A percentile compares a stretch with the other conserved stretches of the same genome.
phyloP scores from a whole-genome alignment of 2,797 vertebrate genomes.

The Champsocephalus esox region DNA sequence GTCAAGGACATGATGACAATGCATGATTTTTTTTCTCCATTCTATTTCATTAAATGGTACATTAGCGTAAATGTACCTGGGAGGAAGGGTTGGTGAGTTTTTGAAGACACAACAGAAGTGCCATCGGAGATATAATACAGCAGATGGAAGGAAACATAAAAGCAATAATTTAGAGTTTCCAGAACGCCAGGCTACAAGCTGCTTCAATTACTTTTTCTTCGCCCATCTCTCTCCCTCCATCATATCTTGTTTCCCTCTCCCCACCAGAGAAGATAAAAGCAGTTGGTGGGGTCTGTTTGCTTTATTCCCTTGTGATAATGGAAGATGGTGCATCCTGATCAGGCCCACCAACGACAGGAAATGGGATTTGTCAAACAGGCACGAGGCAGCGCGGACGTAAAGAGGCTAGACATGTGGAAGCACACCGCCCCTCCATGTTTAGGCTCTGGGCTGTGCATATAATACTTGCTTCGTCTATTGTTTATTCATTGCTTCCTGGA shows the following conservation, averaged over 20 bases:
- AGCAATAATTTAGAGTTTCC: constrained; percentile 78
- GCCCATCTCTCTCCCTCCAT: constrained; percentile 31
- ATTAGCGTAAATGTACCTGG: constrained; percentile 74
- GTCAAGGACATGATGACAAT: constrained; percentile 70
- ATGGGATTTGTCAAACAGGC: constrained; percentile 66
- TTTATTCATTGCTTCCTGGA: constrained; percentile 64
- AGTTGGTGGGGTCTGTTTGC: constrained; percentile 48
- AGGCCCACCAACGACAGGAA: constrained; percentile 52
- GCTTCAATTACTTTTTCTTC: constrained; percentile 70
- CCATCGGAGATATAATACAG: constrained; percentile 50
- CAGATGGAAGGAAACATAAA: constrained; percentile 74
- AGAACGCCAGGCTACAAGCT: constrained; percentile 74
- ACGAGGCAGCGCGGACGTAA: constrained; percentile 22
- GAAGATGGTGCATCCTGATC: constrained; percentile 55
- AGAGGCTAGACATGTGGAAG: constrained; percentile 30
- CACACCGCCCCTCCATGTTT: constrained; percentile 32
- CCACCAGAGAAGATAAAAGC: constrained; percentile 48
- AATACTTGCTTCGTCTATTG: constrained; percentile 38
- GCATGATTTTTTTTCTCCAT: constrained; percentile 35
- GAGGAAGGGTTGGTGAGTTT: constrained; percentile 18
- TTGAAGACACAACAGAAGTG: constrained; percentile 23
- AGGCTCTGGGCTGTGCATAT: constrained; percentile 46
- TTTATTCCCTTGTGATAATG: constrained; percentile 64
- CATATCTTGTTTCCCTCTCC: constrained; percentile 22
- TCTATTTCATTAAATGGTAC: constrained; percentile 69